Conservation (phyloP, 2,888 invertebrate species). For the Diploptera punctata region DNA sequence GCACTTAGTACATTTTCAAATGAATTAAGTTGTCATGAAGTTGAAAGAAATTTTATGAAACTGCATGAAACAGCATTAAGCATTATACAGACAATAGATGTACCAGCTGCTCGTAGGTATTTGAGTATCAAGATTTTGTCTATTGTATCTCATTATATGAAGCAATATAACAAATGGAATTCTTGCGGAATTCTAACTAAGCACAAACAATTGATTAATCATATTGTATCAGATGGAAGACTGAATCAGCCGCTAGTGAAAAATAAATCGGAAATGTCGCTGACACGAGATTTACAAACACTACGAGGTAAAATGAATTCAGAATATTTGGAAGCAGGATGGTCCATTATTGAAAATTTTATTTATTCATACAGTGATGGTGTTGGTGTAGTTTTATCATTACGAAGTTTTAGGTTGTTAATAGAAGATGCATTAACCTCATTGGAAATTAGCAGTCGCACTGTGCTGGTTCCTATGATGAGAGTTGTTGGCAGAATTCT, state of each 20-base stretch:
- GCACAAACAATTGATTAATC: constrained; percentile 7
- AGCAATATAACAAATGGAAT: too few relatives aligned
- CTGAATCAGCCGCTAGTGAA: constrained; percentile 9
- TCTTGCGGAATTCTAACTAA: neutral
- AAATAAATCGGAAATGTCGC: neutral
- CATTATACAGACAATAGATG: too few relatives aligned
- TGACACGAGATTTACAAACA: constrained; percentile 38
- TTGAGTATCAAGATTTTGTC: too few relatives aligned
- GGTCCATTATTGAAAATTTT: constrained; percentile 36
- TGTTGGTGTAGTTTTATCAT: constrained; percentile 14
- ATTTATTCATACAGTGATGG: constrained; percentile 5
- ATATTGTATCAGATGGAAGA: neutral
- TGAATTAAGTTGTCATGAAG: neutral
- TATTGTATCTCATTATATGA: too few relatives aligned
- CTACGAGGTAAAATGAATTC: constrained; percentile 37
- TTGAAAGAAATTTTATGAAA: neutral
- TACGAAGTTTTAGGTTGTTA: neutral
- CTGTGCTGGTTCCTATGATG: constrained; percentile 57
- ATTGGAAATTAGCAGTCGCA: constrained; percentile 59
- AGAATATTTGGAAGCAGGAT: constrained; percentile 33
- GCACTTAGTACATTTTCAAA: constrained; percentile 16
- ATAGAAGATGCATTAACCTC: constrained; percentile 52
- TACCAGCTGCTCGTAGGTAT: too few relatives aligned
- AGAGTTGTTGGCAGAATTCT: constrained; percentile 54
- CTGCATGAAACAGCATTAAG: too few relatives aligned